Conservation (phyloP, 2,888 invertebrate species). For the Cremastinae sp. region DNA sequence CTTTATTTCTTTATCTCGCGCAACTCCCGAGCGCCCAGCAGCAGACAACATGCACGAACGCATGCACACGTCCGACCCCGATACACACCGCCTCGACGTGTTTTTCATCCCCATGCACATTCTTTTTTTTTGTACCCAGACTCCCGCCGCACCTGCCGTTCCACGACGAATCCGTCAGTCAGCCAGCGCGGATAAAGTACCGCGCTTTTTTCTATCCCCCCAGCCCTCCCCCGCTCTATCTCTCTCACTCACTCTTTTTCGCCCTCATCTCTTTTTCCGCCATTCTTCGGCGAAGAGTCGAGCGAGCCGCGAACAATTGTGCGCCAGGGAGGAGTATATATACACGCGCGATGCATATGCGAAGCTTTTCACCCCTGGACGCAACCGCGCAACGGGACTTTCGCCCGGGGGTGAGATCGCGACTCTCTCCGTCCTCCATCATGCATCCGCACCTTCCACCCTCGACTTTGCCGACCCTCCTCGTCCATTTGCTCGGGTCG, state of each 20-base stretch:
- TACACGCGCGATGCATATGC: slow-evolving; percentile 32
- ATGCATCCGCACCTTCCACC: slow-evolving; percentile 22
- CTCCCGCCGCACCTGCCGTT: neutral
- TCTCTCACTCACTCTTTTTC: slow-evolving; percentile 1
- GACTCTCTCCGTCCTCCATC: too few relatives aligned
- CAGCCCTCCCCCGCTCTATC: too few relatives aligned
- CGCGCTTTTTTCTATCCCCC: neutral
- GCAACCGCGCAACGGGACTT: slow-evolving; percentile 6
- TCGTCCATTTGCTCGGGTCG: slow-evolving; percentile 5
- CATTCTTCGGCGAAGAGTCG: slow-evolving; percentile 25
- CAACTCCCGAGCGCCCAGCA: neutral
- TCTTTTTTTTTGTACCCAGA: slow-evolving; percentile 23
- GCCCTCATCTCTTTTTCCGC: too few relatives aligned
- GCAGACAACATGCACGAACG: neutral
- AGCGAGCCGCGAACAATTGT: slow-evolving; percentile 47
- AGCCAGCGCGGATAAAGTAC: slow-evolving; percentile 55
- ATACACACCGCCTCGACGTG: slow-evolving; percentile 16
- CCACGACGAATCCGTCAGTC: slow-evolving; percentile 14
- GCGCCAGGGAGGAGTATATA: slow-evolving; percentile 26
- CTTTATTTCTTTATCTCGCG: slow-evolving; percentile 27
- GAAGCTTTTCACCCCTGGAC: slow-evolving; percentile 41
- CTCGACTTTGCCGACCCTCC: neutral
- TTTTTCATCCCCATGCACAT: slow-evolving; percentile 51
- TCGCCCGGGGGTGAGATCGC: slow-evolving; percentile 37
- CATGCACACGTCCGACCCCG: neutral